Evolutionary conservation across 2,113 vertebrate species (phyloP).

Genomic region (Stigmatopora argus): DNA sequence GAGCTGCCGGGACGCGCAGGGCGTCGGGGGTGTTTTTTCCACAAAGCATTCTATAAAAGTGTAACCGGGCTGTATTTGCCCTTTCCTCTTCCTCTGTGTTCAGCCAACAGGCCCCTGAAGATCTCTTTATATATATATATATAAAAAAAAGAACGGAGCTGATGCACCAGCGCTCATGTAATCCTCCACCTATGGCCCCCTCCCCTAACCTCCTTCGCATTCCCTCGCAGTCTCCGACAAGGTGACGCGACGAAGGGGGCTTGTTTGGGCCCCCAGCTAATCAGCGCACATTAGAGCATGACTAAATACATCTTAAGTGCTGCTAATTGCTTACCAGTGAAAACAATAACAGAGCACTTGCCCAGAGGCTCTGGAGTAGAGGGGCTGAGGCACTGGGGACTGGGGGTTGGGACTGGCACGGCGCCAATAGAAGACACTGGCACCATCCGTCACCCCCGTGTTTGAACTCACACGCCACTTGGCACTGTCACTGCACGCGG

Average conservation of each 20-base stretch:
- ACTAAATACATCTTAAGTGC: slow-evolving; percentile 76
- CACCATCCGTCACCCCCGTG: slow-evolving; percentile 54
- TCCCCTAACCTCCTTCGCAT: slow-evolving; percentile 40
- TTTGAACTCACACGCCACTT: slow-evolving; percentile 58
- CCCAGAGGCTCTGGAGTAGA: slow-evolving; percentile 62
- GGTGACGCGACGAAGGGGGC: slow-evolving; percentile 46
- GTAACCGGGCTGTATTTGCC: slow-evolving; percentile 74
- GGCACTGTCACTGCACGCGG: slow-evolving; percentile 48
- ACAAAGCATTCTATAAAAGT: slow-evolving; percentile 80
- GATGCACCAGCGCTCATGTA: slow-evolving; percentile 64
- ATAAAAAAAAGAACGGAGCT: slow-evolving; percentile 43
- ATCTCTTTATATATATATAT: slow-evolving; percentile 66
- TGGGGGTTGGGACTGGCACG: slow-evolving; percentile 57
- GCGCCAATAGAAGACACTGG: slow-evolving; percentile 62
- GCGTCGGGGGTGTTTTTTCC: slow-evolving; percentile 77
- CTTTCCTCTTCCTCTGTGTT: slow-evolving; percentile 67
- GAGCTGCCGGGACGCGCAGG: slow-evolving; percentile 69
- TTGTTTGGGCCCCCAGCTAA: slow-evolving; percentile 74
- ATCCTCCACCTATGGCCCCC: slow-evolving; percentile 43
- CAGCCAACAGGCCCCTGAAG: slow-evolving; percentile 75
- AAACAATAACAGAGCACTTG: slow-evolving; percentile 76
- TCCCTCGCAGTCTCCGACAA: slow-evolving; percentile 58
- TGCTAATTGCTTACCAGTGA: slow-evolving; percentile 75
- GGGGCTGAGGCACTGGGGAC: slow-evolving; percentile 55
- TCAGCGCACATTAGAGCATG: slow-evolving; percentile 76